Evolutionary conservation across 2,797 vertebrate genomes (phyloP).

Genomic region (Dermochelys coriacea): DNA sequence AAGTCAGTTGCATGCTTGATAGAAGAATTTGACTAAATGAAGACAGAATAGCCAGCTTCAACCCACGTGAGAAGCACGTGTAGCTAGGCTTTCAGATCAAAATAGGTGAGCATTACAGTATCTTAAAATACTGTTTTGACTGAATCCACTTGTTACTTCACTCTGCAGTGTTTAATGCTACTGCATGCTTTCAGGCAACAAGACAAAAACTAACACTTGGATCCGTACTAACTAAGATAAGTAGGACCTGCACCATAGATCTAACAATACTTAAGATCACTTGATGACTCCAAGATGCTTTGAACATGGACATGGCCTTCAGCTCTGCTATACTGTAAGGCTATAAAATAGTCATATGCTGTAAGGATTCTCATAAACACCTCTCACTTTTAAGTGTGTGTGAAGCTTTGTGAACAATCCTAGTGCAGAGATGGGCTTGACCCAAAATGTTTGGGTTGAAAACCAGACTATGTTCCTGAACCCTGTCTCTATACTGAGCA

Average conservation of each 20-base stretch:
- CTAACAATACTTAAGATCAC: not conserved
- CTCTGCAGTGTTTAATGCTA: slow-evolving; percentile 25
- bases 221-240: not conserved
- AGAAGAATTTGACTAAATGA: slow-evolving; percentile 16
- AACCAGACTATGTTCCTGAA: too few relatives aligned
- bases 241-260: not conserved
- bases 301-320: not conserved
- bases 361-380: not conserved
- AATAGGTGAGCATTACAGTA: slow-evolving; percentile 18
- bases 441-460: too few relatives aligned
- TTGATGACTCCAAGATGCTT: not conserved
- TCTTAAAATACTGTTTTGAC: slow-evolving; percentile 43
- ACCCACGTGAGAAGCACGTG: not conserved
- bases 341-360: not conserved
- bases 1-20: not conserved
- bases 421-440: too few relatives aligned
- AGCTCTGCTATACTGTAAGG: not conserved
- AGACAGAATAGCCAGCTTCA: not conserved
- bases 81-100: slow-evolving; percentile 33
- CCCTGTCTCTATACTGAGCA: too few relatives aligned
- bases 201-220: not conserved
- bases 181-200: not conserved
- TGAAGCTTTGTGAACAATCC: too few relatives aligned
- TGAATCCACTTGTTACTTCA: slow-evolving; percentile 34
- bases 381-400: not conserved